Evolutionary conservation across 2,113 vertebrate species (phyloP), one percentile per base, ranked within the genome.

Genomic region (Symphodus melops): DNA sequence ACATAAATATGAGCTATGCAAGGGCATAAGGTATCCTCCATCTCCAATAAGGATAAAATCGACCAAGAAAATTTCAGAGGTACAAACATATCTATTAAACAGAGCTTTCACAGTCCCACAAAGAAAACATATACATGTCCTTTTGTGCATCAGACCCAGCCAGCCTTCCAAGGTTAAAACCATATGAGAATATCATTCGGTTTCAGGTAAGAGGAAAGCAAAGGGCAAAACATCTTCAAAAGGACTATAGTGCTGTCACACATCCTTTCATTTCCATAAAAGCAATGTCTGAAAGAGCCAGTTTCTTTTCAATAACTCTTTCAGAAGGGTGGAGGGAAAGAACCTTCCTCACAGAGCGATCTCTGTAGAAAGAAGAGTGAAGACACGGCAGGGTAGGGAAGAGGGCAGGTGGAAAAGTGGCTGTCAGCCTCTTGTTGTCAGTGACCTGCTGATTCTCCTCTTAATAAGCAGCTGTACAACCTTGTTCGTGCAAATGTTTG

Each of bases 181-280:
- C 72, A 68, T 41, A 28, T 14, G 54, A 81, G 80, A 84, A 61
- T 56, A 88, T 81, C 83, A 85, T 76, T 25, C 48, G 68, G 62
- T 81, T 65, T 17, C 46, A 7, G 46, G 46, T 19, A 19, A 65
- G 19, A 85, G 78, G 66, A 58, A 48, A 76, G 71, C 41, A 51
- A 57, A 77, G 56, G 72, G 62, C 61, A 72, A 77, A 74, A 75
- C 10, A 5, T 62, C 63, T 80, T 86, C 80, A 79, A 79, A 85
- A 71, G 72, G 58, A 72, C 85, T 58, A 68, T 70, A 68, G 83
- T 78, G 4, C 2, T 79, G 77, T 83, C 72, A 73, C n/a, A 5
- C 48, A 65, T 85, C 81, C 80, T 88, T 88, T 79, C 72, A 81
- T 60, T 70, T 83, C 53, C 79, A 75, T 81, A 68, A 85, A 87